Percentiles rank a stretch among this genome's conserved stretches.
Evolutionary conservation across 2,888 invertebrate genomes (phyloP).

Genomic region (Punctoribates punctum): DNA sequence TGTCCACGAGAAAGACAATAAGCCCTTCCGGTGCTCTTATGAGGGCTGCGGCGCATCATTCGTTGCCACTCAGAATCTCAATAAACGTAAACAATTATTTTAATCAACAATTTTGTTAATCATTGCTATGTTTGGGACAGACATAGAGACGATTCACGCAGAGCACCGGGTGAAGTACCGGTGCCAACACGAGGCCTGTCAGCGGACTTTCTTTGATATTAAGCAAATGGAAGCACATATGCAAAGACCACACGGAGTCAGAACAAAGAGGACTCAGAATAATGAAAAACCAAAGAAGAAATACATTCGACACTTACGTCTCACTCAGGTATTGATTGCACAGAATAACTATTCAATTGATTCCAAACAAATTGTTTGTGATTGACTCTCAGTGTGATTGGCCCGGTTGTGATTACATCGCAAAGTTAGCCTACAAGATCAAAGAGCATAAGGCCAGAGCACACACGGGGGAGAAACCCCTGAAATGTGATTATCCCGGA

Average conservation of each 20-base stretch:
- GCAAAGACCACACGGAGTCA: background rate
- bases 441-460: background rate
- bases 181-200: background rate
- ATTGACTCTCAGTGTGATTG: conserved; percentile 3
- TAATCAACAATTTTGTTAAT: too few species aligned
- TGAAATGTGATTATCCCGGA: background rate
- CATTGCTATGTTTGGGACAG: too few species aligned
- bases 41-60: background rate
- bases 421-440: background rate
- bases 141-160: background rate
- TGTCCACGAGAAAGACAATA: background rate
- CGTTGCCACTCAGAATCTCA: background rate
- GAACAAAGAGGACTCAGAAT: background rate
- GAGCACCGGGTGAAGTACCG: background rate
- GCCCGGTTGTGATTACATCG: conserved; percentile 6
- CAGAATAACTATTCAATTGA: background rate
- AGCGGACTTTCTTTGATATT: background rate
- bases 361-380: background rate
- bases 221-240: background rate
- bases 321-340: too few species aligned
- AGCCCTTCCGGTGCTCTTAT: background rate
- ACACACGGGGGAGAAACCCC: background rate
- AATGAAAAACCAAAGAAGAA: background rate
- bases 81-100: background rate
- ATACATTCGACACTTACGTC: too few species aligned